These are phyloP conservation scores for Hypena proboscidalis DNA, from an alignment of 2,888 invertebrate species.

Conservation along the genomic window DNA sequence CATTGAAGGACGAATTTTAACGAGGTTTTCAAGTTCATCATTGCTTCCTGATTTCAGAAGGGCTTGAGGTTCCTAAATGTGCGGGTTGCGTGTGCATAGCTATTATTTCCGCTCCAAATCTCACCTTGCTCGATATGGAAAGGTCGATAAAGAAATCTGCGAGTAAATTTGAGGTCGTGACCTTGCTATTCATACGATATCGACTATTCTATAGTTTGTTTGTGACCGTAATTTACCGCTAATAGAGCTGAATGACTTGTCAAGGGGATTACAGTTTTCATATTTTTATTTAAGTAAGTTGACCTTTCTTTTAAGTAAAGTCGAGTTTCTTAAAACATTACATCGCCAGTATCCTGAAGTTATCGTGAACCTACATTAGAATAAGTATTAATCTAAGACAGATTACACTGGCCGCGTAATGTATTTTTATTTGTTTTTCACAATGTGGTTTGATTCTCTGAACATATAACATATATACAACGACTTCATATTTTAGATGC, in stretches of 20 bases:
- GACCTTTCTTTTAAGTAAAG: neutral
- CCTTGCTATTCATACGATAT: slow-evolving; percentile 48
- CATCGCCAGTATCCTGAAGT: no score
- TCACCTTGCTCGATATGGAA: slow-evolving; percentile 68
- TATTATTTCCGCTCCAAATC: slow-evolving; percentile 65
- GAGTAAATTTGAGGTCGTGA: slow-evolving; percentile 58
- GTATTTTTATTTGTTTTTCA: no score
- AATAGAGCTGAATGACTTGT: slow-evolving; percentile 13
- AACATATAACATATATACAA: no score
- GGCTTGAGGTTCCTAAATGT: slow-evolving; percentile 51
- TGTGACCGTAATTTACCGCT: slow-evolving; percentile 12
- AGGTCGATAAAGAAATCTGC: slow-evolving; percentile 62
- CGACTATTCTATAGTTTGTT: slow-evolving; percentile 35
- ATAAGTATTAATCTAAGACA: no score
- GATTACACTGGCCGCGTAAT: no score
- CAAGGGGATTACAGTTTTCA: neutral
- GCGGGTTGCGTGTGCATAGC: slow-evolving; percentile 66
- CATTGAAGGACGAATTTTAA: slow-evolving; percentile 34
- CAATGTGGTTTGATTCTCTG: no score
- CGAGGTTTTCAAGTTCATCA: slow-evolving; percentile 39
- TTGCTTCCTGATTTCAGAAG: slow-evolving; percentile 45
- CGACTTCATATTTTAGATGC: no score
- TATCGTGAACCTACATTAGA: no score
- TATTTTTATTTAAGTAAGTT: no score
- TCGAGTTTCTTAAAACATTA: no score